Base-by-base conservation (phyloP, 2,797 vertebrate species). In the Protosalanx chinensis region DNA sequence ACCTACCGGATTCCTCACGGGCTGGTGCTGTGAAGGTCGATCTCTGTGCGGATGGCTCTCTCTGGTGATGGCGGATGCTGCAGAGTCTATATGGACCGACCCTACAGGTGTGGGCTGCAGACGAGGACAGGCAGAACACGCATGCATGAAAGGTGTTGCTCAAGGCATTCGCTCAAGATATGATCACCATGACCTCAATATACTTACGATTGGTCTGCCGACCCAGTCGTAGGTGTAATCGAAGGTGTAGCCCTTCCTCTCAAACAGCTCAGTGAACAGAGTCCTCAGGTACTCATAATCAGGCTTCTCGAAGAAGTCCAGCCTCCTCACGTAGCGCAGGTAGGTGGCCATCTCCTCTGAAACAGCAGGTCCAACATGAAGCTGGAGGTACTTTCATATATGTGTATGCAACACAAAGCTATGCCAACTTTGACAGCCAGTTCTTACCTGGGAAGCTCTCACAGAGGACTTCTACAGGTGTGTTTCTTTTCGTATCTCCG, bases 281-380 rank as follows among this genome's bases (percentile, higher is more conserved):
- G 94, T 97, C 85, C 97, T 91, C 81, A 99, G 88, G 81, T 99
- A 99, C 77, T 98, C 96, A 0, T 98, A 99, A 91, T 99, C 97
- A 0, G 97, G 97, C 87, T 97, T 98, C 87, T 99, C 97, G 70
- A 99, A 99, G 93, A 98, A 99, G 89, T 99, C 97, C 83, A 99
- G 84, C 68, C 97, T 91, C 74, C 97, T 92, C 65, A 99, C 97
- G 0, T 99, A 99, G 68, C 97, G 95, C 71, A 99, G 92, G 86
- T 99, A 98, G 0, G 97, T 98, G 75, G 97, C 95, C 97, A 99
- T 97, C 92, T 99, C 97, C 91, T 99, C 97, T 99, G 94, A 64
- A 82, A 75, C 4, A 67, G 68, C 53, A 73, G 41, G 53, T 16
- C 15, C 5, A 64, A 10, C 46, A 5, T 4, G n/a, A n/a, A 56